Evolutionary conservation across 2,888 invertebrate species (phyloP), one percentile per base, ranked within the genome.

Genomic region (Eupelmus urozonus): DNA sequence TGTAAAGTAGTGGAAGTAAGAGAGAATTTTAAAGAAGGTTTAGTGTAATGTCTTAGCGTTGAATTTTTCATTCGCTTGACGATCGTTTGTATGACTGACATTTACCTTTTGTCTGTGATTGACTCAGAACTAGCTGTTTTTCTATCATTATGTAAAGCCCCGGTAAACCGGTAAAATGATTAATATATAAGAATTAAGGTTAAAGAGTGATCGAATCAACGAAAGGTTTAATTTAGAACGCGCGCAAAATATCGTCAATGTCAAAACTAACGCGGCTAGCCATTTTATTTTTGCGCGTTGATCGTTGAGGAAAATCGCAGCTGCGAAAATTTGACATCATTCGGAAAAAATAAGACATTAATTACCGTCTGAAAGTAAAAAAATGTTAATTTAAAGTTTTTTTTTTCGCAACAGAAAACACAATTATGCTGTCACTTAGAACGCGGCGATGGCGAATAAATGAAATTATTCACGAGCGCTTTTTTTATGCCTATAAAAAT

Each of bases 61-160:
- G 16, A 49, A 13, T 49, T 16, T 49, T 16, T 49, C 49, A 13
- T 49, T 49, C 49, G 5, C 34, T 34, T 34, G 34, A 34, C 34
- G 34, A 34, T 34, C 1, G 53, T 34, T 16, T 13, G 34, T 16
- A 16, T 45, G 9, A 59, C 49, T 16, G 70, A 29, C 60, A 60
- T 71, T 60, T 71, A 42, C 49, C 70, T 71, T 71, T 49, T 60
- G 60, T 71, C 70, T 59, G 20, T 60, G 34, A 71, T 51, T 60
- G 70, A 71, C 49, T 71, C 70, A 60, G 57, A 67, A 34, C 7
- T 20, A 11, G 42, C 2, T 13, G 42, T 69, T 69, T 69, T 59
- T 55, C 55, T 57, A 2, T 16, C 70, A 60, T 71, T 71, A 71
- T 60, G 49, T 71, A 71, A 71, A 71, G 18, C 27, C 18, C 29